These are phyloP conservation scores for Baronia brevicornis DNA, from an alignment of 2,888 invertebrate species.

Conservation along the genomic window DNA sequence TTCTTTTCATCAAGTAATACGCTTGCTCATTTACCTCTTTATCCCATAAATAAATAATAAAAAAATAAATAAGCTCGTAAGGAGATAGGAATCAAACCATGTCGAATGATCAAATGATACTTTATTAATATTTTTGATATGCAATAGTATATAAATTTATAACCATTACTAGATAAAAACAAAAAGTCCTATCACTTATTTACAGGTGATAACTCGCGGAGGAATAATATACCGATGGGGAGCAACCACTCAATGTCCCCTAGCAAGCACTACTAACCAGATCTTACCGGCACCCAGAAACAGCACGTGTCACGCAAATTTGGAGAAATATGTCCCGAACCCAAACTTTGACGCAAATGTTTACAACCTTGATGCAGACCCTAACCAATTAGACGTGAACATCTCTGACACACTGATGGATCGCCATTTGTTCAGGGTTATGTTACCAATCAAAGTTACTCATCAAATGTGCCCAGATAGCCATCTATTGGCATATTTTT, in stretches of 20 bases:
- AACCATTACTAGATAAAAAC: no score
- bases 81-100: no score
- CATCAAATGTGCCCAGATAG: slow-evolving; percentile 72
- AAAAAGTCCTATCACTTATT: no score
- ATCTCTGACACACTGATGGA: slow-evolving; percentile 41
- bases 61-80: no score
- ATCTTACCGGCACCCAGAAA: slow-evolving; percentile 38
- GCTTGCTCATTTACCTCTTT: no score
- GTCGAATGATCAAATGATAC: no score
- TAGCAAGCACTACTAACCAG: slow-evolving; percentile 34
- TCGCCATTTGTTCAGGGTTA: slow-evolving; percentile 43
- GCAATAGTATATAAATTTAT: no score
- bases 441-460: slow-evolving; percentile 59
- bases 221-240: slow-evolving; percentile 68
- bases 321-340: slow-evolving; percentile 12
- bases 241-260: slow-evolving; percentile 62
- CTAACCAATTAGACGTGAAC: slow-evolving; percentile 14
- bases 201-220: slow-evolving; percentile 61
- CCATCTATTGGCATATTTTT: slow-evolving; percentile 72
- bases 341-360: slow-evolving; percentile 8
- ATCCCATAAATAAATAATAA: no score
- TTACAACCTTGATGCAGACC: slow-evolving; percentile 9
- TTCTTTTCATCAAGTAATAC: no score
- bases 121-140: no score
- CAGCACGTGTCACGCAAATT: slow-evolving; percentile 31